A percentile compares a stretch with the other conserved stretches of the same genome.
phyloP scores from a whole-genome alignment of 2,888 invertebrate species.

The Eupeodes latifasciatus region DNA sequence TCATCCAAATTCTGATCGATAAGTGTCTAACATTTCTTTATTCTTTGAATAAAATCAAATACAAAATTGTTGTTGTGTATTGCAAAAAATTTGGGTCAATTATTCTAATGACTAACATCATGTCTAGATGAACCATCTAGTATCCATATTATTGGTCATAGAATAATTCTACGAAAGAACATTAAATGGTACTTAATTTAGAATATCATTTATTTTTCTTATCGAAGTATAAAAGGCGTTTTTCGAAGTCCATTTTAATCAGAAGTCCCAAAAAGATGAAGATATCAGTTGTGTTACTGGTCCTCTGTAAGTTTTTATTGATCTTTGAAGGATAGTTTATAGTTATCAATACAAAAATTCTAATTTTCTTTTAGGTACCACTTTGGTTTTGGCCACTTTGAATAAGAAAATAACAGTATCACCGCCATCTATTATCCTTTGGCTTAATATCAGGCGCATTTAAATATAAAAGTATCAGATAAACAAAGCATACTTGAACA shows the following conservation, averaged over 20 bases:
- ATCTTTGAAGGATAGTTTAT: neutral
- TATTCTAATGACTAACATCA: too few relatives aligned
- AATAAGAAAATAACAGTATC: too few relatives aligned
- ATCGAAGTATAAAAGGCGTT: neutral
- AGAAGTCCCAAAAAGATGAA: conserved; percentile 9
- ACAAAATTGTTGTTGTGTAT: too few relatives aligned
- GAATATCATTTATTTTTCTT: too few relatives aligned
- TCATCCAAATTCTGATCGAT: neutral
- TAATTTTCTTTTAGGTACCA: neutral
- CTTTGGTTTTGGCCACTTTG: neutral
- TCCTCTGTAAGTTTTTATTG: neutral
- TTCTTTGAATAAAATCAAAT: neutral
- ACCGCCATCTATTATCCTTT: too few relatives aligned
- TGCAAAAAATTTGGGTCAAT: neutral
- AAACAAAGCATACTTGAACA: too few relatives aligned
- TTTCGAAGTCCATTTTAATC: neutral
- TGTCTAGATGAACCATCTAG: too few relatives aligned
- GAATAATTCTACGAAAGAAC: too few relatives aligned
- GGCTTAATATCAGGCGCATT: too few relatives aligned
- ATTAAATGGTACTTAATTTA: too few relatives aligned
- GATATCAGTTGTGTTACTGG: neutral
- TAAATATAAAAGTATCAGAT: too few relatives aligned
- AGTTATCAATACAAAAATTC: neutral
- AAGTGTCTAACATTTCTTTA: neutral
- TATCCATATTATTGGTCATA: too few relatives aligned